Evolutionary conservation across 1,140 invertebrate species (phyloP), one percentile per base, ranked within the genome.

Genomic region (Trissolcus basalis): DNA sequence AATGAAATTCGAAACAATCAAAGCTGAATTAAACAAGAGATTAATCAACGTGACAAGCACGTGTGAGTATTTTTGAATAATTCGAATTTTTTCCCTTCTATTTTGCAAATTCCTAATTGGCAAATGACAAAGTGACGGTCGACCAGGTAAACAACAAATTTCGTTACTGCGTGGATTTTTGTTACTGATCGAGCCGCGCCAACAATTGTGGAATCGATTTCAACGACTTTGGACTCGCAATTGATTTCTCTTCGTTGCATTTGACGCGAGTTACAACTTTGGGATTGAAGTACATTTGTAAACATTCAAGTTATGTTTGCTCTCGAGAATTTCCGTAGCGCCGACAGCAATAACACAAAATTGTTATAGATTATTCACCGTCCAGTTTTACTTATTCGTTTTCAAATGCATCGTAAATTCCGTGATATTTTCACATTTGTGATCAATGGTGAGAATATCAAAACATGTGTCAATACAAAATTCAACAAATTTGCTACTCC

Each of bases 291-390:
- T 56, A 74, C 61, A 67, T 67, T 65, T 56, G 61, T 74, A 74
- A 74, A 68, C 56, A 67, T 74, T 67, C 61, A 55, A 67, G 63
- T 74, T 74, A 74, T 73, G 65, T 74, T 74, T 74, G 58, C 58
- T 63, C 68, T 75, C 47, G 64, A 68, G 53, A 63, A 75, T 63
- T 63, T 75, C 58, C 59, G 58, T 58, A 56, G 63, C 1, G 6
- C 45, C 41, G 33, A 54, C 16, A 12, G 58, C 64, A 68, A 61
- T 63, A 75, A 75, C 61, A 68, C 53, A 58, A 68, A 75, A 75
- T 68, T 51, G 71, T 51, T 68, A 55, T 58, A 61, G 58, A 75
- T 75, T 68, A 75, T 75, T 75, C 58, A 27, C 55, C 53, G 64
- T 68, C 47, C 64, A 56, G 44, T 41, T 56, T 53, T 60, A 68